phyloP scores from a whole-genome alignment of 23 tunicate genomes.

The Diplosoma virens region DNA sequence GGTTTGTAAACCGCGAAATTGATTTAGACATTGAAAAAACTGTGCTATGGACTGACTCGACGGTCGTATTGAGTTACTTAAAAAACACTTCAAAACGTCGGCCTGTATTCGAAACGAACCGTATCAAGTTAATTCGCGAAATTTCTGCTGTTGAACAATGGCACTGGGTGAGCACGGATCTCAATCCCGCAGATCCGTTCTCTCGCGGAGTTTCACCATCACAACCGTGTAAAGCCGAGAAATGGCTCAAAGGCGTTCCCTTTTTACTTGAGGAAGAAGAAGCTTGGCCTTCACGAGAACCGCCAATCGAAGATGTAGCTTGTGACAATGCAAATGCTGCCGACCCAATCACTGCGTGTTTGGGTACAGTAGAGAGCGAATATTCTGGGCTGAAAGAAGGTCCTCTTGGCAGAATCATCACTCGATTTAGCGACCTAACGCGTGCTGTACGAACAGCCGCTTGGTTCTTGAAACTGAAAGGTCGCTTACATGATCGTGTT shows the following conservation, averaged over 20 bases:
- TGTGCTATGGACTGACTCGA: constrained; percentile 7
- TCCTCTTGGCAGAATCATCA: no score
- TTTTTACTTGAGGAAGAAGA: constrained; percentile 9
- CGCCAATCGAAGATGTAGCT: no score
- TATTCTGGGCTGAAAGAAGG: no score
- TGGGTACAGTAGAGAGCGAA: no score
- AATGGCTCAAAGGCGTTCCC: neutral
- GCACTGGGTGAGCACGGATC: neutral
- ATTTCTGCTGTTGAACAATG: neutral
- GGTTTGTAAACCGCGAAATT: constrained; percentile 6
- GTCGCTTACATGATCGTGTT: no score
- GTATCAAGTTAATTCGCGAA: constrained; percentile 9
- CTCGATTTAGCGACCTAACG: no score
- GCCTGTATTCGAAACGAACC: constrained; percentile 8
- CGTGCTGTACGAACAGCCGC: no score
- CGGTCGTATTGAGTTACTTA: neutral
- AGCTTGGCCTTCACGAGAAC: no score
- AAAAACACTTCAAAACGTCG: constrained; percentile 11
- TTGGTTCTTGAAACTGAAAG: no score
- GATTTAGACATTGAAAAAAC: neutral
- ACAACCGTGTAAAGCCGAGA: neutral
- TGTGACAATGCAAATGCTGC: no score
- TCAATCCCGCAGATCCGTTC: constrained; percentile 1
- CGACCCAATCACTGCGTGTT: no score
- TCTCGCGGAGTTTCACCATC: constrained; percentile 14